These are phyloP conservation scores for Schizopygopsis malacanthus DNA, from an alignment of 2,797 vertebrate species.

Conservation along the genomic window DNA sequence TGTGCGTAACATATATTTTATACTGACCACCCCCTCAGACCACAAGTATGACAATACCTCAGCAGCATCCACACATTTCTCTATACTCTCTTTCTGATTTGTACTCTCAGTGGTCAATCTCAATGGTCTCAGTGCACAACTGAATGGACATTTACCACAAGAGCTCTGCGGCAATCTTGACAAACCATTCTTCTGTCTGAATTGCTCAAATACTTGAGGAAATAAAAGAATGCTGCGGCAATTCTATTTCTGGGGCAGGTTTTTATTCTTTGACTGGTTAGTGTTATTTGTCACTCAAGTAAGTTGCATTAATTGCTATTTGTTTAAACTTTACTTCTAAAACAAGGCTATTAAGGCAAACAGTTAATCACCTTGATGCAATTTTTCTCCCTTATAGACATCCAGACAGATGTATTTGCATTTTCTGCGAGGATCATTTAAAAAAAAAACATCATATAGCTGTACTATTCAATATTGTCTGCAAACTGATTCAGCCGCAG, in stretches of 20 bases:
- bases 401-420: constrained; percentile 35
- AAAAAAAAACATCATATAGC: constrained; percentile 53
- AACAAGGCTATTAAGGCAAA: constrained; percentile 36
- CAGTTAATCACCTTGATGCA: constrained; percentile 48
- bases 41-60: constrained; percentile 71
- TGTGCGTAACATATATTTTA: constrained; percentile 59
- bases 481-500: constrained; percentile 54
- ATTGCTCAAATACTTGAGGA: constrained; percentile 55
- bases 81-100: constrained; percentile 40
- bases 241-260: constrained; percentile 27
- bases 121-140: constrained; percentile 48
- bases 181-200: constrained; percentile 55
- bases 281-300: constrained; percentile 18
- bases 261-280: constrained; percentile 41
- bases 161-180: constrained; percentile 42
- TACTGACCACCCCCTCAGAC: constrained; percentile 55
- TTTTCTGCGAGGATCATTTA: constrained; percentile 45
- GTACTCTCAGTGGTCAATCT: constrained; percentile 40
- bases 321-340: neutral
- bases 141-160: constrained; percentile 58
- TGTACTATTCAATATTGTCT: constrained; percentile 53
- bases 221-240: constrained; percentile 53
- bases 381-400: constrained; percentile 46
- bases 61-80: constrained; percentile 61
- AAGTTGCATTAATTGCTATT: neutral